Evolutionary conservation across 2,113 vertebrate genomes (phyloP), one percentile per base, ranked within the genome.

Genomic region (Noctilio leporinus): DNA sequence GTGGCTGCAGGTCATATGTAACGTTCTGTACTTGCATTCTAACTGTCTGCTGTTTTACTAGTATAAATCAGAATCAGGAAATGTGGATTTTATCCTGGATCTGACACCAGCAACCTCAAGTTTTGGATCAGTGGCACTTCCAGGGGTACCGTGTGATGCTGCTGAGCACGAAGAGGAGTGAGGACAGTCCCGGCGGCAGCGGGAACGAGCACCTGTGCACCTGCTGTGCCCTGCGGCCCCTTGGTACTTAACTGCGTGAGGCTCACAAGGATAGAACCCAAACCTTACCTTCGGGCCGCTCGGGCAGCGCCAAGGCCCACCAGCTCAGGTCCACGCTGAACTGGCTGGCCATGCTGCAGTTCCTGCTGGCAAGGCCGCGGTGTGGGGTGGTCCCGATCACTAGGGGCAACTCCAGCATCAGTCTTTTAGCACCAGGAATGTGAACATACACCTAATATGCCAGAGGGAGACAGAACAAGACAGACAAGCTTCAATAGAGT

Each of bases 301-400:
- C 99, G 10, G 98, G 98, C 93, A 99, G 96, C 15, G 98, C 96
- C 96, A 99, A 62, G 0, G 98, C 97, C 93, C 99, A 94, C 98
- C 99, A 99, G 75, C 98, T 98, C 98, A 99, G 97, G 75, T 98
- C 98, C 98, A 98, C 92, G 28, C 98, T 97, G 76, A 99, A 98
- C 86, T 98, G 98, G 94, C 98, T 98, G 96, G 97, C 96, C 26
- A 98, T 64, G 94, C 98, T 98, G 93, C 98, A 97, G 96, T 98
- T 98, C 89, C 98, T 97, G 97, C 98, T 98, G 94, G 97, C 98
- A 96, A 99, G 98, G 80, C 98, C 98, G 72, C 96, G 98, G 75
- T 98, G 99, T 1, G 99, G 99, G 89, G 99, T 97, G 11, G 98
- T 99, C 95, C 99, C 99, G 59, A 99, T 98, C 92, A 99, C 99